These are phyloP conservation scores for Merodon equestris DNA, from an alignment of 2,888 invertebrate species.

Conservation along the genomic window DNA sequence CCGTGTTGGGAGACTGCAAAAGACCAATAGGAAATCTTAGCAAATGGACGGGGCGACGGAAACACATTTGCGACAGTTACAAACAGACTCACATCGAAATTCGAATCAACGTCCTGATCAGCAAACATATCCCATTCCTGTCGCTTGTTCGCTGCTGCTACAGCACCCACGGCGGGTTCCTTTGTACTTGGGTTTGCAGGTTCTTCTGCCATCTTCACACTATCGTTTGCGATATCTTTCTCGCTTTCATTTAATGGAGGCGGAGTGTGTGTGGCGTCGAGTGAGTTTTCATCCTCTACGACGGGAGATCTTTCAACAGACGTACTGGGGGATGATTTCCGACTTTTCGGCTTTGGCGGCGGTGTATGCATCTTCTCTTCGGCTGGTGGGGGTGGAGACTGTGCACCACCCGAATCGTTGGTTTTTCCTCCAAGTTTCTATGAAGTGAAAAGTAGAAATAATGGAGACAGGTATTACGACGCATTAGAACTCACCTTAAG, in stretches of 20 bases:
- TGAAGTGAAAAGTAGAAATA: background rate
- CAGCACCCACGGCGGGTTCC: conserved; percentile 41
- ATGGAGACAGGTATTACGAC: background rate
- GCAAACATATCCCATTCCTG: conserved; percentile 95
- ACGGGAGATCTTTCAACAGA: conserved; percentile 26
- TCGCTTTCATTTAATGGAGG: conserved; percentile 35
- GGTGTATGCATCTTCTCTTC: background rate
- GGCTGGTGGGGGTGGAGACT: background rate
- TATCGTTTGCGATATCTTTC: background rate
- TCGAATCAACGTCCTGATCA: conserved; percentile 89
- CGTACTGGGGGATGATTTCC: conserved; percentile 21
- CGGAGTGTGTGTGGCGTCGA: conserved; percentile 67
- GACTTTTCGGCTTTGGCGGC: conserved; percentile 13
- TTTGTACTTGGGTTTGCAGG: conserved; percentile 38
- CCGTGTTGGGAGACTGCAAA: conserved; percentile 84
- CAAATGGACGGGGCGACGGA: background rate
- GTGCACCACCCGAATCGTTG: background rate
- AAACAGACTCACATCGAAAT: conserved; percentile 83
- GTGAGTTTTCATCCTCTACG: conserved; percentile 55
- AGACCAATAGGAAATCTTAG: conserved; percentile 12
- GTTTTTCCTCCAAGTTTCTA: conserved; percentile 72
- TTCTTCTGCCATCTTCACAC: conserved; percentile 32
- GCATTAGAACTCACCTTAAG: conserved; percentile 83
- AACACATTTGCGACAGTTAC: conserved; percentile 70
- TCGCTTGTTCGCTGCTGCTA: conserved; percentile 79